A percentile compares a stretch with the other conserved stretches of the same genome.
Evolutionary conservation across 2,888 invertebrate genomes (phyloP).

Genomic region (Tillus elongatus): DNA sequence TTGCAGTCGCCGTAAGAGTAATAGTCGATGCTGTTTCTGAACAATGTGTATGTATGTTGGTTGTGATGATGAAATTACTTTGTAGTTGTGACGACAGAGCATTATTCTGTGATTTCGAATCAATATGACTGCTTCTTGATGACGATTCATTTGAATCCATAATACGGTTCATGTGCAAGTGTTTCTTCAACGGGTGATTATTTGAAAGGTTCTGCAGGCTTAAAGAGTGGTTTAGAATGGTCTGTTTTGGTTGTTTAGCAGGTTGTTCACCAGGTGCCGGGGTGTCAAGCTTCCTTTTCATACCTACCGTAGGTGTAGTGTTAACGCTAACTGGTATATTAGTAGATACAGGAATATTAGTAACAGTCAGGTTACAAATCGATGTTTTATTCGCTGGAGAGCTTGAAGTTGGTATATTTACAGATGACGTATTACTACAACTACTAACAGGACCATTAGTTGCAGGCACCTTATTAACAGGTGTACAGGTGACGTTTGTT

Average conservation of each 20-base stretch:
- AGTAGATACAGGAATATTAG: not conserved
- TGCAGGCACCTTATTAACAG: not conserved
- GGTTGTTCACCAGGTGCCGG: constrained; percentile 22
- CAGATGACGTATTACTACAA: not conserved
- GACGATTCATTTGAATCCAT: constrained; percentile 22
- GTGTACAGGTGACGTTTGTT: not conserved
- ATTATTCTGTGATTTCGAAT: not conserved
- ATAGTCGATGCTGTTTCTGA: not conserved
- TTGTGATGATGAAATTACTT: not conserved
- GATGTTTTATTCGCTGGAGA: constrained; percentile 4
- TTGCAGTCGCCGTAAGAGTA: not conserved
- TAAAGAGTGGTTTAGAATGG: constrained; percentile 30
- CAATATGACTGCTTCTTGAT: constrained; percentile 19
- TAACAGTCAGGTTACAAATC: not conserved
- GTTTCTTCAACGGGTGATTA: constrained; percentile 35
- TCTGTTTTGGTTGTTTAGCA: constrained; percentile 32
- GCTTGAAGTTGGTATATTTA: constrained; percentile 2
- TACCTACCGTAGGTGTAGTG: constrained; percentile 9
- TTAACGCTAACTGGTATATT: not conserved
- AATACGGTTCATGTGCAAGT: constrained; percentile 29
- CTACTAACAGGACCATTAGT: not conserved
- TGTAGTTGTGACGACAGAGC: not conserved
- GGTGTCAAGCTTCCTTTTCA: constrained; percentile 19
- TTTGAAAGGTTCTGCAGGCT: constrained; percentile 37
- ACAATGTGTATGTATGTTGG: no score